Percentiles rank a stretch among this genome's conserved stretches.
These are phyloP conservation scores for Caenorhabditis sp. DNA, from an alignment of 2,888 invertebrate species.

Conservation along the genomic window DNA sequence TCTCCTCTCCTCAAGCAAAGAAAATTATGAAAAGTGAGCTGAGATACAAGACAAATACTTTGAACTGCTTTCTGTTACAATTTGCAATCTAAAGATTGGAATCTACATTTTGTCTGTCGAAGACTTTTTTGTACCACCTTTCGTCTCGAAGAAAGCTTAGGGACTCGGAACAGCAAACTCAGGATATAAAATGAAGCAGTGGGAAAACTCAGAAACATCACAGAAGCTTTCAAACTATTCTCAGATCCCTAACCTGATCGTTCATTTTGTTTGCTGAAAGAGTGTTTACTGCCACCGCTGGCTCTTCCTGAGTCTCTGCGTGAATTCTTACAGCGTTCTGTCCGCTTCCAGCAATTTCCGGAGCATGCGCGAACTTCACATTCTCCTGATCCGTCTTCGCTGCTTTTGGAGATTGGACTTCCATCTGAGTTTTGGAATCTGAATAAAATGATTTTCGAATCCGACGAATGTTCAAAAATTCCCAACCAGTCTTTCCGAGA, in stretches of 20 bases:
- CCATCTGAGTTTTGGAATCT: conserved; percentile 30
- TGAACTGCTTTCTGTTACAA: no score
- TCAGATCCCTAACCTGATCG: conserved; percentile 50
- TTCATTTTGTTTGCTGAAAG: conserved; percentile 63
- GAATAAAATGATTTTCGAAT: not conserved
- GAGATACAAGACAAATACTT: no score
- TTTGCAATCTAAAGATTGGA: no score
- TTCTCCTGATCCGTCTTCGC: conserved; percentile 41
- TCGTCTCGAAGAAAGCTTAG: no score
- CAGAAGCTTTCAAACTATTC: not conserved
- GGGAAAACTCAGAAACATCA: not conserved
- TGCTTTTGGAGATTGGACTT: conserved; percentile 26
- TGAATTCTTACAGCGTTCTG: conserved; percentile 52
- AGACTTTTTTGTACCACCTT: no score
- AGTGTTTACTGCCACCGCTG: conserved; percentile 53
- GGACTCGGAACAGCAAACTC: no score
- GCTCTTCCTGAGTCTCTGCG: conserved; percentile 57
- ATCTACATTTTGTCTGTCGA: no score
- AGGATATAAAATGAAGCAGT: not conserved
- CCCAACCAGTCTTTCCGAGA: conserved; percentile 15
- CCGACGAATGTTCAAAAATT: not conserved
- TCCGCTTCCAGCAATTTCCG: conserved; percentile 58
- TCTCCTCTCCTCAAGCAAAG: no score
- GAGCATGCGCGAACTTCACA: conserved; percentile 58
- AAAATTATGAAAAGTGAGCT: no score